These are phyloP conservation scores for Serinus canaria DNA, from an alignment of 2,113 vertebrate genomes.

Conservation along the genomic window DNA sequence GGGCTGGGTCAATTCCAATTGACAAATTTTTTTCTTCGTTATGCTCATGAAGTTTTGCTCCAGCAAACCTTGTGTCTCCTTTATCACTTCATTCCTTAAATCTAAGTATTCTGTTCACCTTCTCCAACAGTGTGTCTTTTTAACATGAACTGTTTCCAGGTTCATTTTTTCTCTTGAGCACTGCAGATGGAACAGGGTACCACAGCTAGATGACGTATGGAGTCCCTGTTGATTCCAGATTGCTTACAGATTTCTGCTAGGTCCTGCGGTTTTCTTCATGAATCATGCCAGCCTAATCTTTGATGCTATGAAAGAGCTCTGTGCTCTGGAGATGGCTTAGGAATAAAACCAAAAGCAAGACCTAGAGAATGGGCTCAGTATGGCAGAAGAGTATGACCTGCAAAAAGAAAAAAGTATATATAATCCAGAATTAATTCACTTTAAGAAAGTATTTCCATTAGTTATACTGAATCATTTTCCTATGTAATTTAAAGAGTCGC, in stretches of 20 bases:
- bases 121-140: background rate
- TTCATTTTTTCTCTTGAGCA: background rate
- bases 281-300: background rate
- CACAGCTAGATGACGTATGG: background rate
- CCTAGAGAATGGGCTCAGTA: background rate
- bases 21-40: background rate
- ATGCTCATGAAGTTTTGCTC: background rate
- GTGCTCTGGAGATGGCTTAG: background rate
- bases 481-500: background rate
- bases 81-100: background rate
- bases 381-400: background rate
- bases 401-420: background rate
- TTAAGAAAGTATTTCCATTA: background rate
- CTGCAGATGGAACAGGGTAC: background rate
- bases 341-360: background rate
- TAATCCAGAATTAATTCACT: background rate
- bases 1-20: background rate
- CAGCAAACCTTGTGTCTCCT: background rate
- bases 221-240: constrained; percentile 7
- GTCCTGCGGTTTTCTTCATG: background rate
- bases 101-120: background rate
- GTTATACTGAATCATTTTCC: background rate
- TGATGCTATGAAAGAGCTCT: background rate
- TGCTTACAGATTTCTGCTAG: constrained; percentile 7
- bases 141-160: background rate